Percentiles rank a stretch among this genome's conserved stretches.
Conservation (phyloP, 2,113 vertebrate species). For the Cromileptes altivelis region DNA sequence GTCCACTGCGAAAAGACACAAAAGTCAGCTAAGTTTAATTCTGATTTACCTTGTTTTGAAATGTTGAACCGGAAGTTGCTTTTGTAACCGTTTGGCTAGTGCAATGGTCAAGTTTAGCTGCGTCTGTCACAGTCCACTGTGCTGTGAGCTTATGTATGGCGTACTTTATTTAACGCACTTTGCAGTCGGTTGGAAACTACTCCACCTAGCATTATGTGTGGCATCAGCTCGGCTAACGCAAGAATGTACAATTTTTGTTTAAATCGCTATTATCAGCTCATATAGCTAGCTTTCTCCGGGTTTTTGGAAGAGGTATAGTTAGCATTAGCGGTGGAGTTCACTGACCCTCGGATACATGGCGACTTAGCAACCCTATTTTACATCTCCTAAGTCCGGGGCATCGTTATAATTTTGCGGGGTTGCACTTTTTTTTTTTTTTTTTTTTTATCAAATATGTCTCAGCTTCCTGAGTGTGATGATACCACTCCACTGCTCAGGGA, state of each 20-base stretch:
- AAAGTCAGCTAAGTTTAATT: neutral
- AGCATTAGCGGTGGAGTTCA: conserved; percentile 40
- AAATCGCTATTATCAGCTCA: neutral
- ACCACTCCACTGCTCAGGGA: conserved; percentile 75
- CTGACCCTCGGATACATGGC: conserved; percentile 49
- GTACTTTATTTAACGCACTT: neutral
- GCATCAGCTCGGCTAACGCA: neutral
- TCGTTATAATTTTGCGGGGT: neutral
- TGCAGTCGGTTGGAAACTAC: neutral
- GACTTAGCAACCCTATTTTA: conserved; percentile 7
- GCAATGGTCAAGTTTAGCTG: neutral
- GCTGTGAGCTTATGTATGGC: neutral
- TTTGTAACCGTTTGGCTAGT: neutral
- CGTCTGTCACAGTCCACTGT: conserved; percentile 45
- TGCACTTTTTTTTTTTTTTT: neutral
- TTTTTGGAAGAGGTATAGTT: neutral
- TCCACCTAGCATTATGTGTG: neutral
- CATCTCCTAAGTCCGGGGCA: neutral
- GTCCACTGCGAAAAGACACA: fast-evolving
- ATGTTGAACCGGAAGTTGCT: neutral
- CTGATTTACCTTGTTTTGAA: conserved; percentile 39
- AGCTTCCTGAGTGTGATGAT: conserved; percentile 62
- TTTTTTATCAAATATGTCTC: conserved; percentile 62
- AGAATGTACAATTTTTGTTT: neutral
- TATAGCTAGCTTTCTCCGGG: neutral